phyloP scores from a whole-genome alignment of 2,797 vertebrate species.

The Hemibagrus guttatus region DNA sequence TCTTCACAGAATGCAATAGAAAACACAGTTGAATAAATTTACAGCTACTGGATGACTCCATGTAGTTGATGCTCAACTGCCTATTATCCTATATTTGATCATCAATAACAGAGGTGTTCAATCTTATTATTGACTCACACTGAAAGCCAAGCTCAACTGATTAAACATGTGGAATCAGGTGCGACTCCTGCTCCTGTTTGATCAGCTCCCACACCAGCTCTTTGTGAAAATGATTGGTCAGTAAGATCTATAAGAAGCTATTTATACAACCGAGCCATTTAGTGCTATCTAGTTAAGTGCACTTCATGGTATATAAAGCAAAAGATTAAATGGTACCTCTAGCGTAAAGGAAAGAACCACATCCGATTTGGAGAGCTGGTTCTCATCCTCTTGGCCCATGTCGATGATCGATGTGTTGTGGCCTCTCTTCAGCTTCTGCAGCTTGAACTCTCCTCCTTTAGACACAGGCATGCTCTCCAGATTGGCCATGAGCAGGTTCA shows the following conservation, averaged over 20 bases:
- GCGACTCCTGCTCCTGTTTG: no score
- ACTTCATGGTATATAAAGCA: not conserved
- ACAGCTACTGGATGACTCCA: no score
- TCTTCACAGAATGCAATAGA: not conserved
- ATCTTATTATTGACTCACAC: no score
- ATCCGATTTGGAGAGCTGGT: constrained; percentile 95
- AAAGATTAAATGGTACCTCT: constrained; percentile 78
- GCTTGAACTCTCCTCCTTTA: constrained; percentile 97
- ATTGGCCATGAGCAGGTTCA: constrained; percentile 98
- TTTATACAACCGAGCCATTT: not conserved
- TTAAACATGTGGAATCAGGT: no score
- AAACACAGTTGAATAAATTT: not conserved
- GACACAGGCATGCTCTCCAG: constrained; percentile 99
- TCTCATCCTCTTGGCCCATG: constrained; percentile 98
- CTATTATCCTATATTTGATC: no score
- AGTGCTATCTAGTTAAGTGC: not conserved
- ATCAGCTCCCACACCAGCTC: no score
- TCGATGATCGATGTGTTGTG: constrained; percentile 99
- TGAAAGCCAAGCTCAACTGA: no score
- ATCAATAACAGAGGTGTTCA: no score
- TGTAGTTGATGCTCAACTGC: no score
- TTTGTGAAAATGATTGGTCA: not conserved
- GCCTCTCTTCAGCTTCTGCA: constrained; percentile 96
- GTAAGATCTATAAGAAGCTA: not conserved
- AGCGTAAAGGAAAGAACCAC: constrained; percentile 94